phyloP scores from a whole-genome alignment of 2,888 invertebrate genomes.

The Cabera pusaria region DNA sequence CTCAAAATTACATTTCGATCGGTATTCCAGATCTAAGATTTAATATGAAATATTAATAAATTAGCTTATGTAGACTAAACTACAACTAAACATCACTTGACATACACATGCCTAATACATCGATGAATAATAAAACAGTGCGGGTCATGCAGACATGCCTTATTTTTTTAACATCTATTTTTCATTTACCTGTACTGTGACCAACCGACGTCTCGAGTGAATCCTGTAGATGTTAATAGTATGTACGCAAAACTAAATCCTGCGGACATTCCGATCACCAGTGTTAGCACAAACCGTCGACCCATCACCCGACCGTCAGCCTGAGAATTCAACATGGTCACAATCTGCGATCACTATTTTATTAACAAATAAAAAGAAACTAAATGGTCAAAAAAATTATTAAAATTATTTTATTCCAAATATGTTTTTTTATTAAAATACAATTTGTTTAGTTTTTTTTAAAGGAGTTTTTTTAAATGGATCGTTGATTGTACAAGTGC shows the following conservation, averaged over 20 bases:
- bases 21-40: too few relatives aligned
- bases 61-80: not conserved
- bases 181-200: slow-evolving; percentile 75
- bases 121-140: slow-evolving; percentile 3
- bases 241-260: slow-evolving; percentile 91
- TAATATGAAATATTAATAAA: too few relatives aligned
- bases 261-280: slow-evolving; percentile 88
- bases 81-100: slow-evolving; percentile 12
- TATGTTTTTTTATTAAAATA: too few relatives aligned
- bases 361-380: too few relatives aligned
- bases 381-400: too few relatives aligned
- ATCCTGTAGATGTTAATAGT: slow-evolving; percentile 83
- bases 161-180: slow-evolving; percentile 1
- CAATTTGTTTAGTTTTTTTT: not conserved
- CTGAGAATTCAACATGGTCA: slow-evolving; percentile 55
- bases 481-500: slow-evolving; percentile 21
- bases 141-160: slow-evolving; percentile 38
- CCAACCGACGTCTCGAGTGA: slow-evolving; percentile 69
- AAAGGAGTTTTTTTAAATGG: slow-evolving; percentile 17
- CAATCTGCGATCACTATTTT: slow-evolving; percentile 30
- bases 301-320: slow-evolving; percentile 83
- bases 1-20: too few relatives aligned
- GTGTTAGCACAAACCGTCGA: slow-evolving; percentile 87
- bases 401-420: too few relatives aligned
- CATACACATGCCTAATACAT: not conserved